Evolutionary conservation across 2,888 invertebrate species (phyloP).

Genomic region (Alentia gelatinosa): DNA sequence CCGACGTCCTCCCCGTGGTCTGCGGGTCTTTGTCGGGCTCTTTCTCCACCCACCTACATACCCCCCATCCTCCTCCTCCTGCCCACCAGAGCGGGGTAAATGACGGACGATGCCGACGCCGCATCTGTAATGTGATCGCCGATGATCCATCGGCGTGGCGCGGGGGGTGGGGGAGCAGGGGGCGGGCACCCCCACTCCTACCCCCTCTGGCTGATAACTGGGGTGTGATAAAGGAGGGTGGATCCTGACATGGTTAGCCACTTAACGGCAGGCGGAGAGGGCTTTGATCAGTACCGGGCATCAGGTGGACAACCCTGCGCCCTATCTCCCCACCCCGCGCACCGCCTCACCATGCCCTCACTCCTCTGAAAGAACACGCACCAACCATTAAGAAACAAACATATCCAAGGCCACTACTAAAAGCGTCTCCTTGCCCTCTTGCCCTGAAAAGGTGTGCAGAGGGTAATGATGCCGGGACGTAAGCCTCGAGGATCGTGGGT

Average conservation of each 20-base stretch:
- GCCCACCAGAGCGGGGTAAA: not conserved
- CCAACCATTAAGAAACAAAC: too few species aligned
- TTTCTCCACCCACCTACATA: too few species aligned
- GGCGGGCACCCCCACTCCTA: not conserved
- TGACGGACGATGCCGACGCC: not conserved
- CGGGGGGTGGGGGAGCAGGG: not conserved
- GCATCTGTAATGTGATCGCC: slow-evolving; percentile 29
- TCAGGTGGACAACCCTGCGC: not conserved
- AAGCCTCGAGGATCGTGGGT: too few species aligned
- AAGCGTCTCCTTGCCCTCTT: too few species aligned
- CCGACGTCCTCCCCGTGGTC: not conserved
- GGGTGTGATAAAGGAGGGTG: slow-evolving; percentile 16
- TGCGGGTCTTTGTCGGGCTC: not conserved
- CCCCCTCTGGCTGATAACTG: not conserved
- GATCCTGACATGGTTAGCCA: slow-evolving; percentile 40
- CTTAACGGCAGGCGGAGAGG: not conserved
- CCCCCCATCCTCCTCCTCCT: too few species aligned
- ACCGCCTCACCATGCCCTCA: not conserved
- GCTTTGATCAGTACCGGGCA: not conserved
- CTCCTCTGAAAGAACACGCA: too few species aligned
- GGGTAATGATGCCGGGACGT: too few species aligned
- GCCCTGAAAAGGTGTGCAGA: too few species aligned
- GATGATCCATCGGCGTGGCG: not conserved
- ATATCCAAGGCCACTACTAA: too few species aligned
- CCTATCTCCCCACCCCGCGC: not conserved